Evolutionary conservation across 1,140 invertebrate species (phyloP), one percentile per base, ranked within the genome.

Genomic region (Leptinotarsa lineolata): DNA sequence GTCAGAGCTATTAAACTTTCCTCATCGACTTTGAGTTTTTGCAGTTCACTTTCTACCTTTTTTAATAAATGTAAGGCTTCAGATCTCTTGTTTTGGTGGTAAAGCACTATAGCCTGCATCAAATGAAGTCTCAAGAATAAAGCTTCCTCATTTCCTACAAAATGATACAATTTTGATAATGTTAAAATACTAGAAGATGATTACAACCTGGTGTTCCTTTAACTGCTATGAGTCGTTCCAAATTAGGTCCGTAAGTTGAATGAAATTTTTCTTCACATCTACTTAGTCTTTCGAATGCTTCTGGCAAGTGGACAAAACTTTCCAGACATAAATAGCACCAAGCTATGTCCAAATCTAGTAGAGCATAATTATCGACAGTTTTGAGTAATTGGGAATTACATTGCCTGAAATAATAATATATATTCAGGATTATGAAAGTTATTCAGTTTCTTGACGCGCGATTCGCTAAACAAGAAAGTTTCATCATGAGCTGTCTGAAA

Each of bases 281-380:
- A 18, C 82, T 82, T 45, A 95, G 83, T 46, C 93, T 85, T 8
- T 86, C 79, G 54, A 92, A 89, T 3, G 92, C 93, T 83, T 94
- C 92, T 16, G 91, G 91, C 58, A 93, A 83, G 72, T 92, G 89
- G 18, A 87, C 86, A 20, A 94, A 86, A 82, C 90, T 92, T 79
- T 89, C 86, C 18, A 95, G 85, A 80, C 89, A 90, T 39, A 94
- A 85, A 86, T 95, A 95, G 84, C 93, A 94, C 94, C 94, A 95
- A 4, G 92, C 91, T 75, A 95, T 92, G 82, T 95, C 93, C 77
- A 95, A 84, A 83, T 94, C 92, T 5, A 95, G 84, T 2, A 94
- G 84, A 1, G 92, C 93, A 86, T 91, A 93, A 81, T 94, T 94
- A 82, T 94, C 93, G n/a, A 94, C 92, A 1, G 86, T 83, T 72